A percentile compares a stretch with the other conserved stretches of the same genome.
Evolutionary conservation across 2,888 invertebrate species (phyloP).

Genomic region (Amblyjoppa fuscipennis): DNA sequence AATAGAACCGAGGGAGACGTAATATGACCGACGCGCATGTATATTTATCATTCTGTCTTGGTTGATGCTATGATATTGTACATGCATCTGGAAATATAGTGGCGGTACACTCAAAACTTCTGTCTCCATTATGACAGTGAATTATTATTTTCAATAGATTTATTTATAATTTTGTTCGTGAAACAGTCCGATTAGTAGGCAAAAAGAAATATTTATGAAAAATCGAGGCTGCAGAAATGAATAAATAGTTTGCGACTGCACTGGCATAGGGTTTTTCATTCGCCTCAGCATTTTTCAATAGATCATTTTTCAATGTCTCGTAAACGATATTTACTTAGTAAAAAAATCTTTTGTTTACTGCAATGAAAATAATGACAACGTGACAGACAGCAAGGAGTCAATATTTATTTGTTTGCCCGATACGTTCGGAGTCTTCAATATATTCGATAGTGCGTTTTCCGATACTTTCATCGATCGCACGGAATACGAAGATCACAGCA

Average conservation of each 20-base stretch:
- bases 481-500: too few species aligned
- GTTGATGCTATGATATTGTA: conserved; percentile 32
- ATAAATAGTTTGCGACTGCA: neutral
- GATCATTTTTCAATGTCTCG: neutral
- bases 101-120: conserved; percentile 16
- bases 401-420: too few species aligned
- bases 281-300: neutral
- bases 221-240: too few species aligned
- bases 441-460: too few species aligned
- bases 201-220: neutral
- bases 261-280: too few species aligned
- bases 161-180: neutral
- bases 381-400: neutral
- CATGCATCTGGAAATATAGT: conserved; percentile 46
- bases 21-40: conserved; percentile 9
- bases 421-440: too few species aligned
- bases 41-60: conserved; percentile 15
- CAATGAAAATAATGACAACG: neutral
- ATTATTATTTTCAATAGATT: neutral
- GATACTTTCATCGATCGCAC: too few species aligned
- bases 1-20: conserved; percentile 35
- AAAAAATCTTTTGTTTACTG: neutral
- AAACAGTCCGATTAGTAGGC: neutral
- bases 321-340: neutral
- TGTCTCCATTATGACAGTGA: neutral